phyloP scores from a whole-genome alignment of 2,888 invertebrate species.

The Chirona hameri region DNA sequence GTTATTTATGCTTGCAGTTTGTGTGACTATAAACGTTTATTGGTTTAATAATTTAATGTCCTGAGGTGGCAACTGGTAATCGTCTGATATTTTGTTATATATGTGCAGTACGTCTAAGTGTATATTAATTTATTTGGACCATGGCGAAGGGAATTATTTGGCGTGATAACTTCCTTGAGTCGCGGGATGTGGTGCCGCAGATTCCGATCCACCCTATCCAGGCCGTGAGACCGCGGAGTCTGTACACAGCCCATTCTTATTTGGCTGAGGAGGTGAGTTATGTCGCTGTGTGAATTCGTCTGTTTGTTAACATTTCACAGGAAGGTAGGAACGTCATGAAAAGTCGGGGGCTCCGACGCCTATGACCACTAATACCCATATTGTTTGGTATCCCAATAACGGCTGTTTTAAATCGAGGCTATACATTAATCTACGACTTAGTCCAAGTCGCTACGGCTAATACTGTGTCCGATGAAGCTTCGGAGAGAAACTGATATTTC shows the following conservation, averaged over 20 bases:
- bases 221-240: slow-evolving; percentile 61
- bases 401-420: too few species aligned
- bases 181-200: neutral
- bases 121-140: neutral
- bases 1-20: neutral
- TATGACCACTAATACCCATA: too few species aligned
- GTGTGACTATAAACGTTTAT: neutral
- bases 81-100: neutral
- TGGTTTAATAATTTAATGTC: neutral
- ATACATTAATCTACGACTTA: too few species aligned
- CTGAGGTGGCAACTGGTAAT: neutral
- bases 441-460: too few species aligned
- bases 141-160: slow-evolving; percentile 10
- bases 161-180: slow-evolving; percentile 4
- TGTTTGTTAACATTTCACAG: too few species aligned
- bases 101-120: neutral
- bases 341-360: too few species aligned
- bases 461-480: too few species aligned
- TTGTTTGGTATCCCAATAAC: too few species aligned
- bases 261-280: slow-evolving; percentile 45
- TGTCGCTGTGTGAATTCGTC: slow-evolving; percentile 45
- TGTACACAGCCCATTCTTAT: slow-evolving; percentile 56
- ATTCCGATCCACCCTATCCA: neutral
- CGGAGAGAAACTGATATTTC: too few species aligned
- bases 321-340: too few species aligned